These are phyloP conservation scores for Alosa alosa DNA, from an alignment of 2,113 vertebrate species.

Conservation along the genomic window DNA sequence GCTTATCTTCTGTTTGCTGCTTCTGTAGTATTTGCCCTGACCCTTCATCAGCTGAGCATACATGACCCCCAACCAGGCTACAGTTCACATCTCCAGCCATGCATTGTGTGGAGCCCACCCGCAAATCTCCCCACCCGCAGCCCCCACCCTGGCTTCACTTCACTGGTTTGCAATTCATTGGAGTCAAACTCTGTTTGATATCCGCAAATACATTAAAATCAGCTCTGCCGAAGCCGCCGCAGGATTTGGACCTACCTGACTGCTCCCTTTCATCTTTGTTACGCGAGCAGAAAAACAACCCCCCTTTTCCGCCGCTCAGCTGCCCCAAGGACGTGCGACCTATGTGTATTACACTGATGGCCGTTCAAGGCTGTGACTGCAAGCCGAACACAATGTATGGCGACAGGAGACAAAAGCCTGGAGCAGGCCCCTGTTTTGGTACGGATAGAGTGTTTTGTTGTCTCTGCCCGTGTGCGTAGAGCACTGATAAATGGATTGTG, in stretches of 20 bases:
- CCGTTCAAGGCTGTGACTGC: not conserved
- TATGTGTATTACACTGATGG: not conserved
- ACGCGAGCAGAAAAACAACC: not conserved
- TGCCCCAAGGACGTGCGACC: not conserved
- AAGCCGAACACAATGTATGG: not conserved
- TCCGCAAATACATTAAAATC: no score
- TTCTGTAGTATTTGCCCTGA: constrained; percentile 44
- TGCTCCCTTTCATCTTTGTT: no score
- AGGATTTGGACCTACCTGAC: no score
- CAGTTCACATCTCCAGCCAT: not conserved
- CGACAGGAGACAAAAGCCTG: not conserved
- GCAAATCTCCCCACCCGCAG: no score
- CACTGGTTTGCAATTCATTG: no score
- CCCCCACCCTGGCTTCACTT: not conserved
- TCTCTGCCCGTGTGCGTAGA: constrained; percentile 16
- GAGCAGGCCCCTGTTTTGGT: constrained; percentile 13
- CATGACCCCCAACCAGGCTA: not conserved
- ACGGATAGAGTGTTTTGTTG: constrained; percentile 16
- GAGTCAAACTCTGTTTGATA: no score
- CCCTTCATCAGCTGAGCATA: constrained; percentile 41
- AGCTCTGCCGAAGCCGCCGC: no score
- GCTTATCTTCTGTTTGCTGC: constrained; percentile 39
- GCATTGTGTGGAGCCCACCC: no score
- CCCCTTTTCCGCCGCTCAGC: no score
- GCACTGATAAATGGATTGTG: constrained; percentile 26